phyloP scores from a whole-genome alignment of 2,113 vertebrate species.

The Indri indri region DNA sequence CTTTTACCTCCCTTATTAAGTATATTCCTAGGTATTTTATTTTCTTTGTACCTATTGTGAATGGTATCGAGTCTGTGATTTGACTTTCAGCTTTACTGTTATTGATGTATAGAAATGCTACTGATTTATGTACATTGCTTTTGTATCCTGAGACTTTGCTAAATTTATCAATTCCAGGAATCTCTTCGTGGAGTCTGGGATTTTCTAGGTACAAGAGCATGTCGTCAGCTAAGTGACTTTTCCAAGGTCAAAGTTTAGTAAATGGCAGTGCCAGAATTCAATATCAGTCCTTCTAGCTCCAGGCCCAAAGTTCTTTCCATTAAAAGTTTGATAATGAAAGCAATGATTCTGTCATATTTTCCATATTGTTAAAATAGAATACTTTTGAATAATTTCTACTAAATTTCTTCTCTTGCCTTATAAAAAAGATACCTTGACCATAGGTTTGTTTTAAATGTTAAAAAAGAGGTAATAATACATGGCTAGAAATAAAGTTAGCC shows the following conservation, averaged over 20 bases:
- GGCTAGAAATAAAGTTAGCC: constrained; percentile 10
- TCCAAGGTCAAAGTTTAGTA: constrained; percentile 25
- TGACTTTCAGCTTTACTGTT: too few relatives aligned
- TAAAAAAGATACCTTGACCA: background rate
- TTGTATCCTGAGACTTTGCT: too few relatives aligned
- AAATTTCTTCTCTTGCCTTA: background rate
- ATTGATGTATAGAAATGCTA: too few relatives aligned
- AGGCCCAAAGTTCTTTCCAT: background rate
- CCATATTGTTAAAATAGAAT: background rate
- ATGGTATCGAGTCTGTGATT: too few relatives aligned
- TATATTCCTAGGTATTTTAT: too few relatives aligned
- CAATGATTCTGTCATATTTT: background rate
- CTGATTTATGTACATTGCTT: too few relatives aligned
- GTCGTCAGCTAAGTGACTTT: background rate
- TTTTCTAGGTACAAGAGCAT: too few relatives aligned
- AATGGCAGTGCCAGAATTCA: background rate
- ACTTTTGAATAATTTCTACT: background rate
- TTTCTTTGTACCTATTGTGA: too few relatives aligned
- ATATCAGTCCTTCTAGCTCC: background rate
- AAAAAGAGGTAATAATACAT: background rate
- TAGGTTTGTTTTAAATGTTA: background rate
- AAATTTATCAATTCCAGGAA: too few relatives aligned
- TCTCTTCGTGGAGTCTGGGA: too few relatives aligned
- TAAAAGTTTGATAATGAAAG: background rate
- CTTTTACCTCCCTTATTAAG: too few relatives aligned